phyloP scores from a whole-genome alignment of 2,113 vertebrate species.

The Brevimyrus niger region DNA sequence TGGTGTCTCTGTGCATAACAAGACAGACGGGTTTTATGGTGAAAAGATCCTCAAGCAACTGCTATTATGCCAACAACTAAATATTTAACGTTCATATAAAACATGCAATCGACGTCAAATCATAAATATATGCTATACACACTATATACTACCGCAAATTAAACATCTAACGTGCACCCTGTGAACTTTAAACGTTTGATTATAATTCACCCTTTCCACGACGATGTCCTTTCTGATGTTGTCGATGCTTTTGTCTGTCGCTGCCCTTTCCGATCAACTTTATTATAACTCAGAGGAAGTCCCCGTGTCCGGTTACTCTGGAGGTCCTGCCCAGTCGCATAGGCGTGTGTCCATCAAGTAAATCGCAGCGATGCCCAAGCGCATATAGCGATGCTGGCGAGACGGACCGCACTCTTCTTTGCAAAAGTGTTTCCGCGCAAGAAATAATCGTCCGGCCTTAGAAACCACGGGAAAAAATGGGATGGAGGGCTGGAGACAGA shows the following conservation, averaged over 20 bases:
- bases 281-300: conserved; percentile 17
- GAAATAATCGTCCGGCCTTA: background rate
- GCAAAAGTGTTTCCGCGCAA: background rate
- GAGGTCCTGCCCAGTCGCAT: background rate
- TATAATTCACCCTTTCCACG: background rate
- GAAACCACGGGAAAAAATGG: background rate
- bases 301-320: conserved; percentile 18
- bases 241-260: background rate
- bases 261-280: conserved; percentile 13
- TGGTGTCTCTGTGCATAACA: background rate
- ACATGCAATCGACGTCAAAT: background rate
- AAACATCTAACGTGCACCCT: background rate
- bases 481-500: background rate
- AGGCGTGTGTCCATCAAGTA: background rate
- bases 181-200: background rate
- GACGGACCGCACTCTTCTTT: background rate
- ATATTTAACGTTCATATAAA: background rate
- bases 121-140: too few species aligned
- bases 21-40: background rate
- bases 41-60: background rate
- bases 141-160: background rate
- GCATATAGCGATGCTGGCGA: background rate
- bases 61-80: background rate
- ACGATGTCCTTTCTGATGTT: background rate
- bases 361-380: background rate